Base-by-base conservation (phyloP, 2,888 invertebrate genomes). In the Caenorhabditis sulstoni region DNA sequence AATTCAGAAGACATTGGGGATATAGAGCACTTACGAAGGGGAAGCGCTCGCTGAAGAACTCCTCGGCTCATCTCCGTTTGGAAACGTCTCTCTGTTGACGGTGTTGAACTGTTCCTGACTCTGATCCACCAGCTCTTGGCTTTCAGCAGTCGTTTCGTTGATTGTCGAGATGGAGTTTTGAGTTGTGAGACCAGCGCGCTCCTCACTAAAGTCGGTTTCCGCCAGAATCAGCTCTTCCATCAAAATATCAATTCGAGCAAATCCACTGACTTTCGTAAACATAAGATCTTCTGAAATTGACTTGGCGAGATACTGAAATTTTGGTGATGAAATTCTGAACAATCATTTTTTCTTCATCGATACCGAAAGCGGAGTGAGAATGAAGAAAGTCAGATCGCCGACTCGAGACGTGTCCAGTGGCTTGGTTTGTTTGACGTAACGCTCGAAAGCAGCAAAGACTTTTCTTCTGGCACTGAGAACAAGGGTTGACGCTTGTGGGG, bases 321-420 rank as follows among this genome's bases (percentile, higher is more conserved):
- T 11, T 18, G 12, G 4, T 14, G 16, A 18, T 61, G 16, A 50
- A 41, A 59, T 49, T 57, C 11, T 29, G 29, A 29, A 5, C 29
- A 29, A 29, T 29, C 4, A 8, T 7, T 66, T 44, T 29, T n/a
- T n/a, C n/a, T n/a, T n/a, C n/a, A n/a, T n/a, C n/a, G n/a, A n/a
- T n/a, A 88, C 88, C 62, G 87, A 84, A n/a, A 89, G 74, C 1
- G 89, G 89, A 5, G 86, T 83, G 12, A 90, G 66, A 50, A 90
- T 84, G 78, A 87, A 90, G 65, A 89, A 90, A 9, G 87, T 87
- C 37, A 99, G 92, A 91, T 98, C 96, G 44, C 98, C 97, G 92
- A 99, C 97, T 57, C 99, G 93, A 5, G 96, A 96, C 47, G 96
- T 95, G 90, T 98, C 97, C 29, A 94, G 94, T 35, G 96, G 94